Percentiles rank a stretch among this genome's conserved stretches.
Evolutionary conservation across 2,113 vertebrate genomes (phyloP).

Genomic region (Heterocephalus glaber): DNA sequence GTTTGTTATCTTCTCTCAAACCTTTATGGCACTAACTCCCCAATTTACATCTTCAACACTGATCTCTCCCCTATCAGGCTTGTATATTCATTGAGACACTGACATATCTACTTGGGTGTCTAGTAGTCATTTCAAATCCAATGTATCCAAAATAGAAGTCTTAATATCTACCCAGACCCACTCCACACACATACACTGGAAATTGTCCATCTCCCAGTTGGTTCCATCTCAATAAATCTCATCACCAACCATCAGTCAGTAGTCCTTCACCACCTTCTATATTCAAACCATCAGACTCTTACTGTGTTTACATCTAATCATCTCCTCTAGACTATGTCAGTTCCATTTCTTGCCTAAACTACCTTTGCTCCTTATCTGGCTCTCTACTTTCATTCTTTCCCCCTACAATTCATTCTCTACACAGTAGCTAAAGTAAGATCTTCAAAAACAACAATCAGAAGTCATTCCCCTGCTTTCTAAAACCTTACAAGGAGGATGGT

Average conservation of each 20-base stretch:
- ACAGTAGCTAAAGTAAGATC: not conserved
- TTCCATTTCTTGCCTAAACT: not conserved
- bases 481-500: not conserved
- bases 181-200: not conserved
- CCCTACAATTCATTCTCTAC: not conserved
- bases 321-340: not conserved
- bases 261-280: not conserved
- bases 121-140: slow-evolving; percentile 9
- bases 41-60: not conserved
- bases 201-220: not conserved
- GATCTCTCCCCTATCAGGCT: not conserved
- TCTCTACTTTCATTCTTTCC: not conserved
- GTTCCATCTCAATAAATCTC: not conserved
- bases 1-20: not conserved
- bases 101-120: not conserved
- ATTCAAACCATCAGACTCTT: not conserved
- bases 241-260: not conserved
- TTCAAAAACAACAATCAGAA: not conserved
- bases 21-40: not conserved
- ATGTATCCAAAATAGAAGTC: not conserved
- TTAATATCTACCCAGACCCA: not conserved
- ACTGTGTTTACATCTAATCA: not conserved
- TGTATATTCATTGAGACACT: not conserved
- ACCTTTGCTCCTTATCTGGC: not conserved
- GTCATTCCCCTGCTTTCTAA: not conserved